A percentile compares a stretch with the other conserved stretches of the same genome.
phyloP scores from a whole-genome alignment of 2,113 vertebrate genomes.

The Promerops cafer region DNA sequence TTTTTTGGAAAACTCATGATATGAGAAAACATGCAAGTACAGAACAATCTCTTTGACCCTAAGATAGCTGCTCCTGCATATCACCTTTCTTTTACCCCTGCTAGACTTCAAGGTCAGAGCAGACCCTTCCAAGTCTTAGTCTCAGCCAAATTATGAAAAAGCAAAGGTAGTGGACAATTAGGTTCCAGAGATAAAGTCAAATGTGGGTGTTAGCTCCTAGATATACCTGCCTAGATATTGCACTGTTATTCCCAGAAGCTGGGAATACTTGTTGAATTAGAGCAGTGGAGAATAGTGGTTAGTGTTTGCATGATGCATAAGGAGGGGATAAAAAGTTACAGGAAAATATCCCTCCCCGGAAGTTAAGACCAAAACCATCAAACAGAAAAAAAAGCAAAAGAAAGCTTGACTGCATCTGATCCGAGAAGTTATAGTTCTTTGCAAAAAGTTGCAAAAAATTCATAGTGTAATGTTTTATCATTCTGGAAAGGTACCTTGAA shows the following conservation, averaged over 20 bases:
- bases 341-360: neutral
- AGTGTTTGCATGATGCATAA: neutral
- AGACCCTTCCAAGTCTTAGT: neutral
- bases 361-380: neutral
- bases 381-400: neutral
- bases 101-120: neutral
- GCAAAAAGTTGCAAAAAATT: neutral
- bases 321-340: neutral
- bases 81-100: neutral
- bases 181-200: neutral
- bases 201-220: neutral
- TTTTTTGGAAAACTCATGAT: neutral
- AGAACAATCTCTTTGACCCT: neutral
- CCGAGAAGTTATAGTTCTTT: neutral
- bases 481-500: neutral
- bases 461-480: neutral
- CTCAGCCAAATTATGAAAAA: neutral
- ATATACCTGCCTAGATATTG: neutral
- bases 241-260: neutral
- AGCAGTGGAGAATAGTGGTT: neutral
- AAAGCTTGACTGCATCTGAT: neutral
- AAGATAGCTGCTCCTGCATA: neutral
- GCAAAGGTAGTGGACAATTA: neutral
- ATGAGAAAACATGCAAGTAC: slow-evolving; percentile 10
- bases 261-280: neutral